Percentiles rank a stretch among this genome's conserved stretches.
Conservation (phyloP, 2,797 vertebrate species). For the Heterohyrax brucei region DNA sequence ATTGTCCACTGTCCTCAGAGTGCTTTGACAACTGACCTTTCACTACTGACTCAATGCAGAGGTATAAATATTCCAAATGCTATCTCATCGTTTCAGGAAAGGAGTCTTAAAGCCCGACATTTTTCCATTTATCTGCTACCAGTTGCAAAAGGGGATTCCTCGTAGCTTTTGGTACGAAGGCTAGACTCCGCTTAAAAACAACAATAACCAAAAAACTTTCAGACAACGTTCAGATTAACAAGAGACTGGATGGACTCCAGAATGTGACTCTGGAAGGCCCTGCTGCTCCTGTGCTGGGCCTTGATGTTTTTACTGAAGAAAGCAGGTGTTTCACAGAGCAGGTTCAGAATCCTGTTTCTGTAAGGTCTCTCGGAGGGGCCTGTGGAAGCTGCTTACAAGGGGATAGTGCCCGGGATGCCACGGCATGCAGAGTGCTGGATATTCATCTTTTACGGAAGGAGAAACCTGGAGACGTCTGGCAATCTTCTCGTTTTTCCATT, state of each 20-base stretch:
- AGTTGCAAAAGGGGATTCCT: background rate
- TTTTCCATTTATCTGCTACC: background rate
- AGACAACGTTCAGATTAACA: background rate
- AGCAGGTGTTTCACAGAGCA: background rate
- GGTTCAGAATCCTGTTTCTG: background rate
- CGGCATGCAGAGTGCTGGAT: fast-evolving
- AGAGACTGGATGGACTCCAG: background rate
- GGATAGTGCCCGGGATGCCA: fast-evolving
- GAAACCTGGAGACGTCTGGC: background rate
- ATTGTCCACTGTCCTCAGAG: background rate
- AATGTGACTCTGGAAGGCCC: background rate
- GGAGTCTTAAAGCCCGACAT: background rate
- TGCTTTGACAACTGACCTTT: background rate
- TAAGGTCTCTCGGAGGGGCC: background rate
- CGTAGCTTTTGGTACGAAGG: background rate
- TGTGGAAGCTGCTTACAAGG: background rate
- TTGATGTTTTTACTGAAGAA: background rate
- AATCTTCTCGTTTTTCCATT: background rate
- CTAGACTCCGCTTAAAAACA: background rate
- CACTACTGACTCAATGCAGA: background rate
- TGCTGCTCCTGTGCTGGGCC: background rate
- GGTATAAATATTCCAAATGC: background rate
- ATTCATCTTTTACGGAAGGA: background rate
- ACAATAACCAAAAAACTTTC: background rate
- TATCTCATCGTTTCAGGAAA: background rate